Evolutionary conservation across 2,113 vertebrate species (phyloP).

Genomic region (Neomonachus schauinslandi): DNA sequence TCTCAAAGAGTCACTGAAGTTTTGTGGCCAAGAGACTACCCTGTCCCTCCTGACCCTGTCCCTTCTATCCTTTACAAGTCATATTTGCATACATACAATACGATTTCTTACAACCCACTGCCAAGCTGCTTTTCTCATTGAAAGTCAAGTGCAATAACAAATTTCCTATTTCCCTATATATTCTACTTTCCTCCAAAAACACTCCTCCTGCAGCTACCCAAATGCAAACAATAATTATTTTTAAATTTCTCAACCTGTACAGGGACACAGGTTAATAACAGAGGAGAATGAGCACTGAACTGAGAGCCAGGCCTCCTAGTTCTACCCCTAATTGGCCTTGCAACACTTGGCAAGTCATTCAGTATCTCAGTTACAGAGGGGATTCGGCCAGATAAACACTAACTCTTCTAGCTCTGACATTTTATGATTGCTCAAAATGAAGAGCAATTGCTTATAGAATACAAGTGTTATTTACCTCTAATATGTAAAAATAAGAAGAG

Average conservation of each 20-base stretch:
- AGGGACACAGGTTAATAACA: not conserved
- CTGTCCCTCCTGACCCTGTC: not conserved
- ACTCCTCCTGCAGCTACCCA: not conserved
- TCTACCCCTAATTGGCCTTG: not conserved
- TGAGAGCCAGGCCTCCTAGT: not conserved
- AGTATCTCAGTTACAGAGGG: not conserved
- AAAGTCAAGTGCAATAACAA: constrained; percentile 22
- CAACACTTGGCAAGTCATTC: not conserved
- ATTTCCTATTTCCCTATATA: not conserved
- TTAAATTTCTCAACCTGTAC: not conserved
- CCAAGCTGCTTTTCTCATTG: not conserved
- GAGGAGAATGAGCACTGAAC: not conserved
- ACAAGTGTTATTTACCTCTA: not conserved
- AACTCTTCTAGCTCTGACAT: not conserved
- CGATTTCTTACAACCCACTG: not conserved
- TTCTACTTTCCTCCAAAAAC: not conserved
- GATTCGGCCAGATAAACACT: not conserved
- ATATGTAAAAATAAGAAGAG: not conserved
- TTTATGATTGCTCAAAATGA: not conserved
- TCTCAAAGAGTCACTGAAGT: not conserved
- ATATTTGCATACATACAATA: not conserved
- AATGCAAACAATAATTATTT: constrained; percentile 23
- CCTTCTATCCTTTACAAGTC: not conserved
- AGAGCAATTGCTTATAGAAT: not conserved
- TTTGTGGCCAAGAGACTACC: not conserved